phyloP scores from a whole-genome alignment of 2,797 vertebrate genomes.

The Chloroceryle inda region DNA sequence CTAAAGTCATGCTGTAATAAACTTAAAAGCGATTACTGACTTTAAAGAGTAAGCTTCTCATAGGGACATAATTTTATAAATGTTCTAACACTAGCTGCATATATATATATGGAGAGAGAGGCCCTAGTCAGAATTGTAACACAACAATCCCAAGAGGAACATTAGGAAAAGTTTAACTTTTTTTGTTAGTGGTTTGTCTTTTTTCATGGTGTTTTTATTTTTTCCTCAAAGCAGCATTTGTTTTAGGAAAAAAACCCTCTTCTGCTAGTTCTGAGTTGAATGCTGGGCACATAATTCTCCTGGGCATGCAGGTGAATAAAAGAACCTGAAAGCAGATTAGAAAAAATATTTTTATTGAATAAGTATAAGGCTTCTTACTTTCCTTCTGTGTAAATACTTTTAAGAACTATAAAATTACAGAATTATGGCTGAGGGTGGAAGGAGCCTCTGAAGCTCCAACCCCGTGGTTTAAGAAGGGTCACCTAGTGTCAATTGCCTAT shows the following conservation, averaged over 20 bases:
- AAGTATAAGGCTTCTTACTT: not conserved
- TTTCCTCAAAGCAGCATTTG: not conserved
- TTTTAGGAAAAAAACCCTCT: not conserved
- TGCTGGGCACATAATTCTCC: not conserved
- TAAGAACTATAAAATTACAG: fast-evolving
- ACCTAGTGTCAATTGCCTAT: too few species aligned
- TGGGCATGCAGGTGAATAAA: not conserved
- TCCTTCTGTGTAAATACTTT: not conserved
- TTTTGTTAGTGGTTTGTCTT: not conserved
- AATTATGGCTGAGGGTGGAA: not conserved
- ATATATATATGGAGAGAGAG: not conserved
- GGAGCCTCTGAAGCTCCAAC: not conserved
- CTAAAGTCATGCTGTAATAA: not conserved
- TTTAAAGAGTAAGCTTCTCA: not conserved
- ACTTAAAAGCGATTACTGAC: not conserved
- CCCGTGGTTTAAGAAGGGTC: too few species aligned
- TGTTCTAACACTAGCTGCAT: not conserved
- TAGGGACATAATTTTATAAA: not conserved
- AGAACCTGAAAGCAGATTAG: not conserved
- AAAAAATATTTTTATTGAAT: not conserved
- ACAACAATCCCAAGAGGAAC: not conserved
- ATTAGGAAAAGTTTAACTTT: not conserved
- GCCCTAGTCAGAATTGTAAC: not conserved
- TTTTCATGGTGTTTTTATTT: not conserved
- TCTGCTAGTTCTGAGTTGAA: not conserved